Base-by-base conservation (phyloP, 2,113 vertebrate genomes). In the Ophthalmolycus amberensis region DNA sequence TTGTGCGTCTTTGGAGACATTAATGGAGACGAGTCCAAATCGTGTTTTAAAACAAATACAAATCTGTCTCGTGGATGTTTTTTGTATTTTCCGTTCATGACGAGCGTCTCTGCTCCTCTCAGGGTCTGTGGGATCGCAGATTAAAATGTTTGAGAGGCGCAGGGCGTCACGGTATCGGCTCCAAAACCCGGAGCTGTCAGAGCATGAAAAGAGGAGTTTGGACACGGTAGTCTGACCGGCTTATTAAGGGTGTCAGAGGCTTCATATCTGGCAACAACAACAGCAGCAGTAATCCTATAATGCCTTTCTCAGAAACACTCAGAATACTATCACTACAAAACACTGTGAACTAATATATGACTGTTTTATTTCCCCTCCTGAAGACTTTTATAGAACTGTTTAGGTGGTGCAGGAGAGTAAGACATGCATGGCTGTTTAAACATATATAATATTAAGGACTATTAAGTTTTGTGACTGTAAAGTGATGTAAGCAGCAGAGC, bases 81-180 rank as follows among this genome's bases (percentile, higher is more conserved):
- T 48, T 15, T 46, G 6, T 50, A 14, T 58, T 60, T 60, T 9
- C 15, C 46, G 44, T 6, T 9, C 12, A 25, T 25, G 60, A 16
- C 50, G 16, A 14, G 50, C 14, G 25, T 48, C 40, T 10, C 29
- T 11, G 44, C 46, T 68, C 42, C 34, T 66, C 32, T 56, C 5
- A 1, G 2, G 5, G 25, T 82, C 22, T 71, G 32, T 58, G 66
- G 67, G 50, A 59, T 22, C 64, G 9, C 81, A 82, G 83, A 89
- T 85, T 90, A 82, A 92, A 92, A 93, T 67, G 86, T 81, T 56
- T 75, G 46, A 27, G 72, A 37, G 81, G n/a, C 56, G n/a, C 77
- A 64, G 59, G 70, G 70, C 76, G 73, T 91, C 78, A 67, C 83
- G 14, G 22, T 59, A 77, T 90, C 88, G 66, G 82, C 62, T 42